Evolutionary conservation across 2,888 invertebrate species (phyloP), one percentile per base, ranked within the genome.

Genomic region (Rhorus exstirpatorius): DNA sequence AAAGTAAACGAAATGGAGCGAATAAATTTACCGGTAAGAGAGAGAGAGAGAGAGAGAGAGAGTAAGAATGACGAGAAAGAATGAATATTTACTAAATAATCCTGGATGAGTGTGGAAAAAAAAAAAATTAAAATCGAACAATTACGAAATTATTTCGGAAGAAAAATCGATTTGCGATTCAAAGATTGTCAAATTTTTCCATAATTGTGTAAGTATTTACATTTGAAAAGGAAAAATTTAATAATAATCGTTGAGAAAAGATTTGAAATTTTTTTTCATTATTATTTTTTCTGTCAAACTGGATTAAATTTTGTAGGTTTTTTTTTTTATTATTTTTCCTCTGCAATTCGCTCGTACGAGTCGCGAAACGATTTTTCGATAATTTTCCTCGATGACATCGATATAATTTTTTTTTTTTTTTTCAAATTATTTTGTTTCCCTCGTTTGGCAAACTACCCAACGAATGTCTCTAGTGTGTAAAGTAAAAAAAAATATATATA

Each of bases 401-500:
- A 19, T 7, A 4, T 14, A 19, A 4, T 8, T 19, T 8, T 14
- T 17, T 19, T 8, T 8, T 26, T 67, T 44, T 67, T 21, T 75
- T 21, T 58, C 46, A n/a, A n/a, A n/a, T n/a, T n/a, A n/a, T n/a
- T n/a, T n/a, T n/a, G n/a, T n/a, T n/a, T n/a, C 55, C 21, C 46
- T 65, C 65, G 46, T 46, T 35, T 17, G 58, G 53, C 41, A 61
- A 53, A 55, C 51, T 41, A 55, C 44, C 44, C 63, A 72, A 61
- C 26, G 61, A 61, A 76, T 80, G 49, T 80, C 53, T 63, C 72
- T 71, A 71, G 58, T 58, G 31, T 77, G 61, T 67, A 81, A 81
- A 58, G 51, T 46, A 24, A 76, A 44, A 58, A 75, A 46, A 19
- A 79, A 60, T n/a, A n/a, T n/a, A n/a, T n/a, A n/a, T n/a, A n/a